Evolutionary conservation across 2,888 invertebrate genomes (phyloP), one percentile per base, ranked within the genome.

Genomic region (Thalpophila matura): DNA sequence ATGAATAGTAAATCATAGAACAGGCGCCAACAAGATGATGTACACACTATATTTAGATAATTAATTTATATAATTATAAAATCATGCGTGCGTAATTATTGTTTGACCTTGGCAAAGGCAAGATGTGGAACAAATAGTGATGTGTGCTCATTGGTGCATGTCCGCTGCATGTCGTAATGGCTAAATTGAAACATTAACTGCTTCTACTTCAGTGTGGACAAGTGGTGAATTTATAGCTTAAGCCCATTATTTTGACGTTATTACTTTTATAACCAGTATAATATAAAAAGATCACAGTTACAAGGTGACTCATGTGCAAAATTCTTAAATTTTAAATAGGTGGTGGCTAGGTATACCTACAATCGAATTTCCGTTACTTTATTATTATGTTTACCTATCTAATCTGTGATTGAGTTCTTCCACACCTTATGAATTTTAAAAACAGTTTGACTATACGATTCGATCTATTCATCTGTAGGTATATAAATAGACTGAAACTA

Each of bases 61-160:
- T 81, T 79, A 72, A n/a, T n/a, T n/a, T n/a, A n/a, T n/a, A n/a
- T n/a, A n/a, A n/a, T n/a, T 74, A 75, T 72, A 81, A 75, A 81
- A 76, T 74, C 69, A 77, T 63, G 74, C 69, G 67, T 70, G 57
- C 72, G 77, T 81, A 81, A 82, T 81, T 81, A 78, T 63, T 79
- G 50, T 74, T 77, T 84, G 83, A 84, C 88, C 87, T 88, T 88
- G 86, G 74, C 80, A 82, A 75, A 81, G 79, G 77, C 85, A 84
- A 81, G 82, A 82, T 82, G 78, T 85, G 80, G 81, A 85, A 86
- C 85, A 84, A n/a, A 81, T 82, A 80, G 77, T 74, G 77, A 79
- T 77, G 77, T 54, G 64, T 80, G 76, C 81, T 80, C 84, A 79
- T 80, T 83, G 78, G 82, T 85, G 82, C 84, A 85, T 81, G 81